Conservation (phyloP, 2,113 vertebrate species). For the Notechis scutatus region DNA sequence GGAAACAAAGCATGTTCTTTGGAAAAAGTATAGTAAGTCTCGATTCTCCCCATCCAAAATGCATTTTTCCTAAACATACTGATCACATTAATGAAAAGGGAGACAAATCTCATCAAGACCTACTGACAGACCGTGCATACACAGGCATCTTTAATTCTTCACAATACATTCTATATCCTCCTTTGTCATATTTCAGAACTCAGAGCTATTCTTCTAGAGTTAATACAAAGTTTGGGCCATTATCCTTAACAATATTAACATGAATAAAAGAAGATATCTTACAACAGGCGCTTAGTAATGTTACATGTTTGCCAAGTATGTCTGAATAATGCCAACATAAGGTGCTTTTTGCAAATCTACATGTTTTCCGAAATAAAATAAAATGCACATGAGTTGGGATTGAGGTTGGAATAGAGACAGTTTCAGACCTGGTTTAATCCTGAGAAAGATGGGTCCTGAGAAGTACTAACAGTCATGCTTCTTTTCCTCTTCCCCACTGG, state of each 20-base stretch:
- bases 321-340: conserved; percentile 92
- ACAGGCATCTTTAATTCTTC: conserved; percentile 11
- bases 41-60: neutral
- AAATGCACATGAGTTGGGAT: conserved; percentile 80
- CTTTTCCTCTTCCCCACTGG: conserved; percentile 99
- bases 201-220: conserved; percentile 14
- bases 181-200: conserved; percentile 20
- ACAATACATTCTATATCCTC: conserved; percentile 29
- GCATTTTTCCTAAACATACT: conserved; percentile 1
- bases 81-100: neutral
- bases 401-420: conserved; percentile 93
- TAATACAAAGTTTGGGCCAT: neutral
- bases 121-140: neutral
- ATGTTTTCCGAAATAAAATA: conserved; percentile 72
- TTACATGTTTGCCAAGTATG: conserved; percentile 91
- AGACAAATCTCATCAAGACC: neutral
- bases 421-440: conserved; percentile 99
- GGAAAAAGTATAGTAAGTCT: neutral
- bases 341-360: conserved; percentile 79
- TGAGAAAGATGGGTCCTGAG: conserved; percentile 99
- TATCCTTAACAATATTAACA: conserved; percentile 51
- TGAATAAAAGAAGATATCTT: conserved; percentile 61
- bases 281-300: conserved; percentile 75
- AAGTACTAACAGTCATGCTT: conserved; percentile 99
- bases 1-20: conserved; percentile 21